Base-by-base conservation (phyloP, 2,113 vertebrate genomes). In the Oncorhynchus keta region DNA sequence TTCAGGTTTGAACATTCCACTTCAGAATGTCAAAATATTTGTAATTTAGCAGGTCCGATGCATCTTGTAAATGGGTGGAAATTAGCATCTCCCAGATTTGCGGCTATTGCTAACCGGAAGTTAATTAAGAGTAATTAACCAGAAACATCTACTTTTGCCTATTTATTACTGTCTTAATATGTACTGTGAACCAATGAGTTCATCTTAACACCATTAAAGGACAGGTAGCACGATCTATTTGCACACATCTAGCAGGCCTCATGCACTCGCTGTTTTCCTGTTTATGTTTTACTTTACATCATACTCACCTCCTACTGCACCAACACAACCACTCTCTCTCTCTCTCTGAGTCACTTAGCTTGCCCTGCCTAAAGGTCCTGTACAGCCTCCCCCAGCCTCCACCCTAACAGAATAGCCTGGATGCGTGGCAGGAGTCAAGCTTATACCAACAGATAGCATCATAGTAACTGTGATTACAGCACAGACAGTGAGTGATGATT, bases 381-480 rank as follows among this genome's bases (percentile, higher is more conserved):
- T 6, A 4, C 48, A 74, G 76, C 16, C 51, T 18, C 51, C 51
- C 18, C 51, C 13, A 55, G n/a, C 74, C 79, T 82, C 72, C 79
- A 13, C 81, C 80, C 83, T 81, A 16, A 26, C 5, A 2, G 26
- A 24, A 30, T 69, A 73, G 80, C 70, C 84, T 80, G 30, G 83
- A 83, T 83, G 84, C 87, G 86, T 84, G 85, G 83, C 81, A 85
- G n/a, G 80, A 71, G 9, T 87, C 85, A 88, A 72, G 68, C 82
- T 87, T 75, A 83, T 79, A 87, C 79, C 83, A 85, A 83, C 81
- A 89, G 84, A 88, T 82, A 91, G 70, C 87, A 90, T 90, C 88
- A 89, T 67, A 76, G 79, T 80, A 64, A 39, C 45, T 72, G 79
- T 73, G 75, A 88, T 76, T 62, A 67, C 76, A 67, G 68, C n/a